Evolutionary conservation across 2,113 vertebrate genomes (phyloP), one percentile per base, ranked within the genome.

Genomic region (Ovis canadensis): DNA sequence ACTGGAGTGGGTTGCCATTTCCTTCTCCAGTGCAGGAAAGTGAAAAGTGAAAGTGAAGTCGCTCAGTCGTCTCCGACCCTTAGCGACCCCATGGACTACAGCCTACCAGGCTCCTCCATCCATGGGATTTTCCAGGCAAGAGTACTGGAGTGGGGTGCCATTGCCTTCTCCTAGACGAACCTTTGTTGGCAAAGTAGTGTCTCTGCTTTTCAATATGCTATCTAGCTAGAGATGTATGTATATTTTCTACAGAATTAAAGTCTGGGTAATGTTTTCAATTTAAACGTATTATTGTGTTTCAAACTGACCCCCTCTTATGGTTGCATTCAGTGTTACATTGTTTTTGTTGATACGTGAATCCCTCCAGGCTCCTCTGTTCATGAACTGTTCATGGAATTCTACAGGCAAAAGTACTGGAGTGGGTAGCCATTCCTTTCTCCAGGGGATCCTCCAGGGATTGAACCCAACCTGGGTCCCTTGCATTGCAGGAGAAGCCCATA

Each of bases 171-270:
- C 57, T 59, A 59, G 57, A 25, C 4, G 1, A 23, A 59, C 57
- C 23, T 59, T 59, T 59, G 57, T 59, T 59, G 57, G 57, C 57
- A 25, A 59, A 59, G 57, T 59, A 11, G 11, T 59, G 23, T 59
- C 23, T 59, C 23, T 59, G 57, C 57, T 59, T 57, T 57, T 57
- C 21, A 25, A 25, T 57, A 57, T 57, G 55, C 21, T 57, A 57
- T 57, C 27, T 60, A 60, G 59, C 27, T 88, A 82, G 48, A 45
- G 6, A 77, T 83, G 4, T 57, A 29, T 60, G 19, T 59, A 2
- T 33, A 74, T 87, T 96, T 52, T 93, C 78, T 78, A 82, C 78
- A 83, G 45, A 17, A 91, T 52, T 77, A 77, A 94, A 94, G 81
- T 1, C 33, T 90, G 67, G 43, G 74, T 40, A 94, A 21, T 15